These are phyloP conservation scores for Heliornis fulica DNA, from an alignment of 2,113 vertebrate species.

Conservation along the genomic window DNA sequence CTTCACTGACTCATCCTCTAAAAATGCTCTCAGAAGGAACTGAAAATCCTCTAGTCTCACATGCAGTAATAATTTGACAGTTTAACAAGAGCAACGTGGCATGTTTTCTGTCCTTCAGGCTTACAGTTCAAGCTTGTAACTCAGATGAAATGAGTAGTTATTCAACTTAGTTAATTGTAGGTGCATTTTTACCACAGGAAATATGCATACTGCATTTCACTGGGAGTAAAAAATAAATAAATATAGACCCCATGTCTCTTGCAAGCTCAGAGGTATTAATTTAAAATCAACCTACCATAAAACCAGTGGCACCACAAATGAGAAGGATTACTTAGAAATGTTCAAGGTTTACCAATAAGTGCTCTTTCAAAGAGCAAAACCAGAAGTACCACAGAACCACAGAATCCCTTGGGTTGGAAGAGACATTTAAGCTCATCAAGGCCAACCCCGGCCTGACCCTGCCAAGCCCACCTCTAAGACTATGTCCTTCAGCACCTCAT, in stretches of 20 bases:
- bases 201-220: background rate
- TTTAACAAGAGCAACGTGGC: background rate
- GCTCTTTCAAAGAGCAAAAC: background rate
- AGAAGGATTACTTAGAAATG: background rate
- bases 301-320: background rate
- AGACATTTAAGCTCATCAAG: too few relatives aligned
- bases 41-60: background rate
- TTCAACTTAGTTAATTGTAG: background rate
- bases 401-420: too few relatives aligned
- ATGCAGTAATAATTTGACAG: background rate
- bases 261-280: background rate
- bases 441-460: too few relatives aligned
- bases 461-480: too few relatives aligned
- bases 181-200: background rate
- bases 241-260: background rate
- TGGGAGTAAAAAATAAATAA: background rate
- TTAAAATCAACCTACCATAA: background rate
- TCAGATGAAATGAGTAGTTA: background rate
- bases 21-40: slow-evolving; percentile 10
- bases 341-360: background rate
- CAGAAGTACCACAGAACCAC: background rate
- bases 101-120: background rate
- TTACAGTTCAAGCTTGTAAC: background rate
- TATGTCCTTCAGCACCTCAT: too few relatives aligned
- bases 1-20: background rate